Percentiles rank a stretch among this genome's conserved stretches.
phyloP scores from a whole-genome alignment of 2,113 vertebrate genomes.

The Colinus virginianus region DNA sequence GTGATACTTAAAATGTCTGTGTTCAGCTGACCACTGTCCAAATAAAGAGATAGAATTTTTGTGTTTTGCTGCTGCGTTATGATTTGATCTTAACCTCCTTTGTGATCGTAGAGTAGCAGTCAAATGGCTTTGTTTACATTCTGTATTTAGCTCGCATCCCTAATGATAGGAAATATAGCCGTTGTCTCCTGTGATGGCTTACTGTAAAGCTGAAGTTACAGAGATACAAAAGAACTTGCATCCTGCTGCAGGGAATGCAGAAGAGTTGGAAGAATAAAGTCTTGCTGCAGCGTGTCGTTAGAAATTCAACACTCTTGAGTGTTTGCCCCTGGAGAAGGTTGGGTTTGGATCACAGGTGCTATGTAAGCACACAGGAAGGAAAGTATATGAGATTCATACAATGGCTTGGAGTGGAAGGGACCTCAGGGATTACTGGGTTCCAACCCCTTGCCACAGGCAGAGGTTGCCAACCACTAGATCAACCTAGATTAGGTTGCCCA shows the following conservation, averaged over 20 bases:
- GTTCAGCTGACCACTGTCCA: not conserved
- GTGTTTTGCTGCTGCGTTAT: not conserved
- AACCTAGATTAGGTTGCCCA: too few relatives aligned
- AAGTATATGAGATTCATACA: not conserved
- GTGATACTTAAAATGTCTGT: not conserved
- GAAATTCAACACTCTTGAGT: not conserved
- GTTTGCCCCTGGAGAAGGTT: not conserved
- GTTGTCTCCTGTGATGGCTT: not conserved
- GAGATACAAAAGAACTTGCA: not conserved
- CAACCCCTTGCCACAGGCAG: too few relatives aligned
- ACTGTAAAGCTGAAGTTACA: not conserved
- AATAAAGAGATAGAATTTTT: conserved; percentile 58
- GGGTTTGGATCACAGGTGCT: accelerated
- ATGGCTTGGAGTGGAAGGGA: too few relatives aligned
- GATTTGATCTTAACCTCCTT: not conserved
- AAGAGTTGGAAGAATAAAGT: not conserved
- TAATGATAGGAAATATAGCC: not conserved
- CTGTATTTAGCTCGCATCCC: not conserved
- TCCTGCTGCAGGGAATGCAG: not conserved
- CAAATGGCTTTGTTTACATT: not conserved
- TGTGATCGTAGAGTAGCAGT: not conserved
- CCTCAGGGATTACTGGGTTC: too few relatives aligned
- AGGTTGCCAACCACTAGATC: too few relatives aligned
- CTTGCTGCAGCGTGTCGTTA: not conserved
- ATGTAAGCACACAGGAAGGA: accelerated